Evolutionary conservation across 2,797 vertebrate genomes (phyloP).

Genomic region (Dipus sagitta): DNA sequence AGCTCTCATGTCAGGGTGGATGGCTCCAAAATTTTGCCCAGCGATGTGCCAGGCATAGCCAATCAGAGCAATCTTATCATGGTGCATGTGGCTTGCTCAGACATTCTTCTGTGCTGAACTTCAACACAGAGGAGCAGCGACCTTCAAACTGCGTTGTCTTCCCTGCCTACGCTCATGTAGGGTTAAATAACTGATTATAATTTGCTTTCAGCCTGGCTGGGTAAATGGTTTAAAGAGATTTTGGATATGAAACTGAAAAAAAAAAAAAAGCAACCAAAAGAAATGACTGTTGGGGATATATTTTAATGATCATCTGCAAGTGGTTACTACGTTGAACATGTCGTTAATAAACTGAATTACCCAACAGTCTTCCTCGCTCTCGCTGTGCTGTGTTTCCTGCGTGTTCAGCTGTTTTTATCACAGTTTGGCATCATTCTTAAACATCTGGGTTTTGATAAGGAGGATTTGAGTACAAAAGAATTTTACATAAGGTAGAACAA

Average conservation of each 20-base stretch:
- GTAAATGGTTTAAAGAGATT: slow-evolving; percentile 56
- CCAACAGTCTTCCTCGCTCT: slow-evolving; percentile 80
- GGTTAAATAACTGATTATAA: slow-evolving; percentile 28
- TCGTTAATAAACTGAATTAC: slow-evolving; percentile 87
- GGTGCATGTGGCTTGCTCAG: not conserved
- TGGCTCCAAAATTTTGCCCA: slow-evolving; percentile 29
- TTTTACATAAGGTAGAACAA: slow-evolving; percentile 69
- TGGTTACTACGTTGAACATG: slow-evolving; percentile 85
- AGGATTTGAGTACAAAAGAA: slow-evolving; percentile 73
- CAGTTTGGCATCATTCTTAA: slow-evolving; percentile 81
- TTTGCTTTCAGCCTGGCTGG: slow-evolving; percentile 38
- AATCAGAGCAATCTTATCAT: not conserved
- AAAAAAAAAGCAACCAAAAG: slow-evolving; percentile 85
- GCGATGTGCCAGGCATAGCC: not conserved
- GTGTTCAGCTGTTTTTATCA: slow-evolving; percentile 85
- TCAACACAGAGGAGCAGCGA: not conserved
- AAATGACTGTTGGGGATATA: slow-evolving; percentile 85
- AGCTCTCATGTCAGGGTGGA: not conserved
- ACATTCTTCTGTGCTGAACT: not conserved
- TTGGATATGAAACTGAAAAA: slow-evolving; percentile 81
- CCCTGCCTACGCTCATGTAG: not conserved
- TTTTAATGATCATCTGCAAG: slow-evolving; percentile 89
- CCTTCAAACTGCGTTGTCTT: not conserved
- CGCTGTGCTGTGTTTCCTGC: slow-evolving; percentile 84
- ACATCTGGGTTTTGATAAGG: slow-evolving; percentile 75